Base-by-base conservation (phyloP, 2,113 vertebrate genomes). In the Callocephalon fimbriatum region DNA sequence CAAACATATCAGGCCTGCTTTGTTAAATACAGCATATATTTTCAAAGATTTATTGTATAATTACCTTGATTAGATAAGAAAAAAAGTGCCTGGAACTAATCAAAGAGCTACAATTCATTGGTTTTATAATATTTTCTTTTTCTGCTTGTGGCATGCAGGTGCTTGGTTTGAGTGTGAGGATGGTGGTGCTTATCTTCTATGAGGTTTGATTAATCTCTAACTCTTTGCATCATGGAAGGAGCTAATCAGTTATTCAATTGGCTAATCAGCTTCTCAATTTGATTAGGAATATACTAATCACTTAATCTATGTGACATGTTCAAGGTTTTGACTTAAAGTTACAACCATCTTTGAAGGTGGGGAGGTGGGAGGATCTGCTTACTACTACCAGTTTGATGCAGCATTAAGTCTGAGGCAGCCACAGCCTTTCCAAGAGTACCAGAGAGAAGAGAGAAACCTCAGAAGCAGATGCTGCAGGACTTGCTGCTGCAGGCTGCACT, bases 261-360 rank as follows among this genome's bases (percentile, higher is more conserved):
- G n/a, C 68, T 96, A 96, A 97, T 98, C 87, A 97, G 77, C 56
- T 96, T 94, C 96, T 95, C 84, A 89, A 86, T 98, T 97, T 98
- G 47, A 98, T 97, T 97, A 95, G 93, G 91, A 79, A 72, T 47
- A 63, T n/a, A 95, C 68, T 81, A 95, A 97, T 97, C 94, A 97
- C 78, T 91, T 88, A 91, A 94, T 95, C 67, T 83, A 93, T 80
- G 63, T 76, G 91, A 73, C 56, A 21, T 2, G 21, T 81, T 93
- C 92, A 78, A 2, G 27, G 10, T 51, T 96, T 92, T 92, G 76
- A 75, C 90, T 93, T 67, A 32, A 76, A 85, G 53, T 76, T 91
- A 38, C n/a, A 95, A 23, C 67, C 21, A 15, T 48, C 26, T 90
- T 66, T 67, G 78, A 67, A 26, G 15, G 12, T 78, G 37, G 58